Conservation (phyloP, 2,797 vertebrate species). For the Chaetophractus vellerosus region DNA sequence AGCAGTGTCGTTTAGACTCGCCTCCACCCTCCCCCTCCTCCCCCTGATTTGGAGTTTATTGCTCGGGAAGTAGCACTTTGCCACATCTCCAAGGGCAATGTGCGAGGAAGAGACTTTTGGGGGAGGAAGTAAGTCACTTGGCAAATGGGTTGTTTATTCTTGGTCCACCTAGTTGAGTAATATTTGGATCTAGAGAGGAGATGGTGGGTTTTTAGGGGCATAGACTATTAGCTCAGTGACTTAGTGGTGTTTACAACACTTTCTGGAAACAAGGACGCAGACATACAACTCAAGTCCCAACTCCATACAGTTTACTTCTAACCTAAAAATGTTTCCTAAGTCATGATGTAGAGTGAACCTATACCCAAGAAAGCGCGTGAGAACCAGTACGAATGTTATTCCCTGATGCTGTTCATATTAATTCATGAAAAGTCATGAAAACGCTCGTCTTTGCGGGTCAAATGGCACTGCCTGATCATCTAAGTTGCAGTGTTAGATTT, state of each 20-base stretch:
- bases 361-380: background rate
- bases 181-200: slow-evolving; percentile 5
- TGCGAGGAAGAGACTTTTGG: background rate
- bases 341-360: background rate
- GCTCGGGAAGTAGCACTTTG: slow-evolving; percentile 19
- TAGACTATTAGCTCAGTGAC: background rate
- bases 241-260: background rate
- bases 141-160: background rate
- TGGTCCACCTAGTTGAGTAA: background rate
- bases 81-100: background rate
- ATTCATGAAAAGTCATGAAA: background rate
- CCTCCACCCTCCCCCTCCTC: slow-evolving; percentile 60
- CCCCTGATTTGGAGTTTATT: slow-evolving; percentile 49
- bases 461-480: background rate
- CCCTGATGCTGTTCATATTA: background rate
- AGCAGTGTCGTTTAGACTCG: slow-evolving; percentile 82
- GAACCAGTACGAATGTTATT: background rate
- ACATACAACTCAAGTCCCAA: background rate
- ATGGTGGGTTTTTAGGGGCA: background rate
- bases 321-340: background rate
- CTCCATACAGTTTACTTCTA: background rate
- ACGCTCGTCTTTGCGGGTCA: background rate
- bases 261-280: slow-evolving; percentile 34
- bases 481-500: background rate
- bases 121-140: background rate